Evolutionary conservation across 2,113 vertebrate genomes (phyloP).

Genomic region (Silurus glanis): DNA sequence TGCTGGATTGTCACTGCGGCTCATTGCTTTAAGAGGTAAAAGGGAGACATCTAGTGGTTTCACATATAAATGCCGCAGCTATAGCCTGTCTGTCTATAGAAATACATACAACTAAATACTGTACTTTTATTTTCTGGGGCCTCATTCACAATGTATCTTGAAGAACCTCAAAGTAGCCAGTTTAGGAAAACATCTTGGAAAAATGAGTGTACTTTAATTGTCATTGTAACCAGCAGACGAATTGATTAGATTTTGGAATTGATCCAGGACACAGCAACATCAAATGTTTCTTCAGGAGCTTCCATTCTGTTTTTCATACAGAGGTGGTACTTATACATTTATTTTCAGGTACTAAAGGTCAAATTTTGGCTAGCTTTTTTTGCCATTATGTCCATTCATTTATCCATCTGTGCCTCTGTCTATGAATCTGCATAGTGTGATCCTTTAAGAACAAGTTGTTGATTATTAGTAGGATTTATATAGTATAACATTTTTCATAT

Average conservation of each 20-base stretch:
- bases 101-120: not conserved
- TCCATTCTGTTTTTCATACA: no score
- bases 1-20: constrained; percentile 86
- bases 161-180: not conserved
- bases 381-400: no score
- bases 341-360: no score
- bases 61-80: not conserved
- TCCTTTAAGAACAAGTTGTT: no score
- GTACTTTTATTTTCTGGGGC: not conserved
- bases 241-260: not conserved
- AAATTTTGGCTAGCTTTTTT: no score
- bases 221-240: not conserved
- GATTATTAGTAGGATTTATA: no score
- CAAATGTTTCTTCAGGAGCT: no score
- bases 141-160: not conserved
- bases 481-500: no score
- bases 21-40: constrained; percentile 89
- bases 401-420: no score
- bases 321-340: no score
- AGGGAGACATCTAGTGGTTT: constrained; percentile 51
- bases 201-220: not conserved
- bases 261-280: not conserved
- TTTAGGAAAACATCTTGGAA: not conserved
- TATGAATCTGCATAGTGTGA: no score
- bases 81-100: not conserved